Evolutionary conservation across 2,113 vertebrate species (phyloP).

Genomic region (Aptenodytes forsteri): DNA sequence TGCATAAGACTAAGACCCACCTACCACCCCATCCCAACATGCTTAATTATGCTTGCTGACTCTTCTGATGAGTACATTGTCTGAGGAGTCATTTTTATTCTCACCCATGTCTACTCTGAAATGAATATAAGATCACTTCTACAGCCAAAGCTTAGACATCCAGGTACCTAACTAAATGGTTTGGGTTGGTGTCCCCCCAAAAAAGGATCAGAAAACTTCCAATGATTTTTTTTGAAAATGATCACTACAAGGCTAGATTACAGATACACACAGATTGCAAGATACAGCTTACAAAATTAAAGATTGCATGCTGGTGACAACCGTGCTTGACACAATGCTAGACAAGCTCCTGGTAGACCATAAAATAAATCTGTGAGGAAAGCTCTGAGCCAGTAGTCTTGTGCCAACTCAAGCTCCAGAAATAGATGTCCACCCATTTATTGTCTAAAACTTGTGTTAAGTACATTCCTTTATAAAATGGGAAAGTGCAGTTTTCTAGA

Average conservation of each 20-base stretch:
- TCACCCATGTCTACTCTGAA: background rate
- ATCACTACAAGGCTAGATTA: background rate
- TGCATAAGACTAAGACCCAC: background rate
- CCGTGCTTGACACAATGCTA: background rate
- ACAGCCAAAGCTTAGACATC: background rate
- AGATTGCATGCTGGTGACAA: background rate
- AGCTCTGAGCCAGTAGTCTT: background rate
- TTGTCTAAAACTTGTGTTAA: background rate
- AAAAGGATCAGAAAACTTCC: background rate
- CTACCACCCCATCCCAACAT: background rate
- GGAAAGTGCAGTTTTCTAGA: background rate
- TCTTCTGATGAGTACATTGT: background rate
- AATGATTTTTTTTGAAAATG: background rate
- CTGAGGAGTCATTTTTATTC: background rate
- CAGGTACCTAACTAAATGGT: background rate
- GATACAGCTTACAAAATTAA: background rate
- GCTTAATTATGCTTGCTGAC: background rate
- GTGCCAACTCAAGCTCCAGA: background rate
- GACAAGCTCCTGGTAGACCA: background rate
- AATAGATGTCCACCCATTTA: background rate
- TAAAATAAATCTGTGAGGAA: background rate
- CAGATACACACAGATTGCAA: background rate
- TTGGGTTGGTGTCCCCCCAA: background rate
- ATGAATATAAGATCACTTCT: background rate
- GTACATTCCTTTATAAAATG: background rate